phyloP scores from a whole-genome alignment of 2,888 invertebrate species.

The Philaethria dido region DNA sequence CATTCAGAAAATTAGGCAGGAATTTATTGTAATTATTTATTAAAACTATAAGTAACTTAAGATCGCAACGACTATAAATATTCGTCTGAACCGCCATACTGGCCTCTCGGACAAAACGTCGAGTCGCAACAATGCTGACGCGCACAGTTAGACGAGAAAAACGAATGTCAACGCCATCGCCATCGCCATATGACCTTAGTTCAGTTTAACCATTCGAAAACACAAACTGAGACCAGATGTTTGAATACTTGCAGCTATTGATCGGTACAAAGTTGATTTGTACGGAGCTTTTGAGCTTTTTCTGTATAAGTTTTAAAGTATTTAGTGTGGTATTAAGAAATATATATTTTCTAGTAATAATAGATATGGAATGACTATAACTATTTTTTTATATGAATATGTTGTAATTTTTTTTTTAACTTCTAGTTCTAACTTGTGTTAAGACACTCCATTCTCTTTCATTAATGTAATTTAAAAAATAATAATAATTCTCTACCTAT shows the following conservation, averaged over 20 bases:
- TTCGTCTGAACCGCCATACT: constrained; percentile 39
- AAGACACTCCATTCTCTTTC: too few species aligned
- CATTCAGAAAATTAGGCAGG: too few species aligned
- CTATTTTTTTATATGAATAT: too few species aligned
- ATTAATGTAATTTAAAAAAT: too few species aligned
- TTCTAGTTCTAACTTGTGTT: too few species aligned
- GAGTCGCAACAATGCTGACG: constrained; percentile 60
- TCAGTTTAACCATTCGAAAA: constrained; percentile 43
- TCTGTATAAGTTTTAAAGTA: neutral
- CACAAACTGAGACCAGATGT: constrained; percentile 42
- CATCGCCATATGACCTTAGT: constrained; percentile 55
- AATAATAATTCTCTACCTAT: too few species aligned
- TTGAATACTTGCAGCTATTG: constrained; percentile 31
- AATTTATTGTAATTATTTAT: too few species aligned
- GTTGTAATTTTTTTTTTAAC: too few species aligned
- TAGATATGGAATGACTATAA: too few species aligned
- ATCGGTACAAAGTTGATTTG: constrained; percentile 21
- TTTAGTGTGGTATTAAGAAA: neutral
- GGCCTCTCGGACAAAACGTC: constrained; percentile 44
- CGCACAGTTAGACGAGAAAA: constrained; percentile 72
- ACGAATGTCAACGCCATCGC: constrained; percentile 65
- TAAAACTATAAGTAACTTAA: neutral
- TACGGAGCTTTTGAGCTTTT: neutral
- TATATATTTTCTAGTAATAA: neutral
- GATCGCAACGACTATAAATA: constrained; percentile 2